Evolutionary conservation across 2,113 vertebrate genomes (phyloP).

Genomic region (Syrmaticus mikado): DNA sequence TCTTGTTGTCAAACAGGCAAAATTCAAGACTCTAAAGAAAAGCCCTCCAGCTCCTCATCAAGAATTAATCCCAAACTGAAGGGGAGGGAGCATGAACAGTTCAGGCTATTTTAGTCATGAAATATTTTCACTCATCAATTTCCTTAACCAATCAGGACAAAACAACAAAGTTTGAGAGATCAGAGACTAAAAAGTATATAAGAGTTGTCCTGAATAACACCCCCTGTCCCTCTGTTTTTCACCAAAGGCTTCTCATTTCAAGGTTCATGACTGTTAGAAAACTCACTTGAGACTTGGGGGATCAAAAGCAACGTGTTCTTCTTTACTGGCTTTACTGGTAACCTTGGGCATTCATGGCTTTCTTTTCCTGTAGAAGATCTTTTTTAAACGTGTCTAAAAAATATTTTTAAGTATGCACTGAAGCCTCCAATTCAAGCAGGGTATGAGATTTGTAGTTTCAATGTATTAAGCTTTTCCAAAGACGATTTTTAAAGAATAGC

Average conservation of each 20-base stretch:
- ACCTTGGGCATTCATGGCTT: neutral
- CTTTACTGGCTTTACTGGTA: neutral
- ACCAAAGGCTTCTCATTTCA: neutral
- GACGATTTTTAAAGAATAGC: neutral
- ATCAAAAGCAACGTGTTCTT: neutral
- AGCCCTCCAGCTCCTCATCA: neutral
- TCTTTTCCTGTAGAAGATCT: neutral
- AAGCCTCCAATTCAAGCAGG: neutral
- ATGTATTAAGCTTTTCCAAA: neutral
- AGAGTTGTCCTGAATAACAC: neutral
- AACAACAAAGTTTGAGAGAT: neutral
- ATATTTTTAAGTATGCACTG: neutral
- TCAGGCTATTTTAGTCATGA: rapidly evolving
- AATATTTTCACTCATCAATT: neutral
- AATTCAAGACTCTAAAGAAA: neutral
- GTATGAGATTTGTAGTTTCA: neutral
- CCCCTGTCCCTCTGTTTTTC: neutral
- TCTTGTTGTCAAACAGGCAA: neutral
- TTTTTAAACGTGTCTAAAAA: neutral
- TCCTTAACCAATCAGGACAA: neutral
- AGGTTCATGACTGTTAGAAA: neutral
- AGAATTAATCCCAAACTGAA: neutral
- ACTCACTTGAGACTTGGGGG: neutral
- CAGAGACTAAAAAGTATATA: neutral
- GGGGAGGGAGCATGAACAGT: neutral